A percentile compares a stretch with the other conserved stretches of the same genome.
phyloP scores from a whole-genome alignment of 1,140 invertebrate species.

The Drosophila albomicans region DNA sequence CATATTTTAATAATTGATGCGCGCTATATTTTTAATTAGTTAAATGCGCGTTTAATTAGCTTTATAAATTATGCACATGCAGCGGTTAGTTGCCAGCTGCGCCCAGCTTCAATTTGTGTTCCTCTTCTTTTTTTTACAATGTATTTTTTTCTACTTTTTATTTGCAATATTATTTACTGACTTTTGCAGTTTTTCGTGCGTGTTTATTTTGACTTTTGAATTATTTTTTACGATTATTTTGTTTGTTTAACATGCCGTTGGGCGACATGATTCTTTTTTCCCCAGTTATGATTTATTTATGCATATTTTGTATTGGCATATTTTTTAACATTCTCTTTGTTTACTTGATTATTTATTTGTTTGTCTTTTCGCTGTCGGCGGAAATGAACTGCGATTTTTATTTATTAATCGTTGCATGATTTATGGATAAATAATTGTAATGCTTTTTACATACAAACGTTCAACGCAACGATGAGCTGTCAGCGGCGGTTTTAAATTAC shows the following conservation, averaged over 20 bases:
- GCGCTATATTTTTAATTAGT: constrained; percentile 82
- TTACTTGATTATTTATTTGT: constrained; percentile 51
- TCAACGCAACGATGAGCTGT: constrained; percentile 36
- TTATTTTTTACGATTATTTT: constrained; percentile 71
- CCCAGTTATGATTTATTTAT: constrained; percentile 73
- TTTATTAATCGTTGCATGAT: constrained; percentile 78
- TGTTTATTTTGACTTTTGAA: constrained; percentile 31
- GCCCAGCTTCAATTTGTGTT: background rate
- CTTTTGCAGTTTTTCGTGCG: constrained; percentile 29
- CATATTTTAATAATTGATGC: constrained; percentile 82
- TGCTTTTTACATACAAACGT: constrained; percentile 38
- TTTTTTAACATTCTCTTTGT: constrained; percentile 52
- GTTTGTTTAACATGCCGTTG: constrained; percentile 54
- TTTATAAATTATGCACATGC: constrained; percentile 83
- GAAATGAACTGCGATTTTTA: constrained; percentile 80
- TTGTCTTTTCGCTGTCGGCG: constrained; percentile 68
- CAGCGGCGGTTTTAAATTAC: constrained; percentile 48
- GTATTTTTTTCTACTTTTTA: background rate
- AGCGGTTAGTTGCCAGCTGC: constrained; percentile 69
- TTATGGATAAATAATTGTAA: constrained; percentile 79
- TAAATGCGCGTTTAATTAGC: constrained; percentile 83
- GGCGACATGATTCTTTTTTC: constrained; percentile 43
- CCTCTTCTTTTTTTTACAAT: too few relatives aligned
- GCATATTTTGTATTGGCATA: constrained; percentile 46
- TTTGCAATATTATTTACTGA: constrained; percentile 30